Evolutionary conservation across 1,140 invertebrate species (phyloP).

Genomic region (Hycleus phaleratus): DNA sequence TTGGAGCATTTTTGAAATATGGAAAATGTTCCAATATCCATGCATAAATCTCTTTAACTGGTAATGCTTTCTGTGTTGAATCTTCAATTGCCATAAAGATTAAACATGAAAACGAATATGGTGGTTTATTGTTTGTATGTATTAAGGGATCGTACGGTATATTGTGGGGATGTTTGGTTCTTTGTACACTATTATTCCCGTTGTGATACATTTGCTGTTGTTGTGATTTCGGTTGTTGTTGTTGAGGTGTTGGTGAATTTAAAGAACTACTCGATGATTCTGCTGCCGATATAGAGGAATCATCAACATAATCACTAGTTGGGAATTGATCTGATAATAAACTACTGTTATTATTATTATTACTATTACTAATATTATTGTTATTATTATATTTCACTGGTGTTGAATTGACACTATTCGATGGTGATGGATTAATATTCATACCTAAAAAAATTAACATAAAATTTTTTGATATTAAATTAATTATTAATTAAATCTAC

Average conservation of each 20-base stretch:
- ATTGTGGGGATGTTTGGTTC: constrained; percentile 62
- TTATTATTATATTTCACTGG: constrained; percentile 30
- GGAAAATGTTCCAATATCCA: constrained; percentile 97
- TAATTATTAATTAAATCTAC: constrained; percentile 40
- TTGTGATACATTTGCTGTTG: constrained; percentile 3
- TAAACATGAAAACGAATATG: constrained; percentile 90
- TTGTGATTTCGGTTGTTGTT: constrained; percentile 6
- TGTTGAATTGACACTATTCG: constrained; percentile 33
- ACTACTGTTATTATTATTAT: constrained; percentile 10
- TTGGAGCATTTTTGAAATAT: constrained; percentile 92
- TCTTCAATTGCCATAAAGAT: constrained; percentile 98
- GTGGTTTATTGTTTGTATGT: constrained; percentile 82
- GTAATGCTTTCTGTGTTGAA: constrained; percentile 76
- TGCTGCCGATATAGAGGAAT: constrained; percentile 38
- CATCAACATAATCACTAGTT: constrained; percentile 41
- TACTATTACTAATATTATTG: constrained; percentile 6
- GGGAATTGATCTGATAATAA: constrained; percentile 35
- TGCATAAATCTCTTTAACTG: constrained; percentile 96
- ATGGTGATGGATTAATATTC: constrained; percentile 38
- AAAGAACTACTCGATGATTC: constrained; percentile 37
- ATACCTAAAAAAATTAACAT: constrained; percentile 23
- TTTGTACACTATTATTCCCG: constrained; percentile 23
- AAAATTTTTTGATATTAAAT: background rate
- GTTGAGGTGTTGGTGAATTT: constrained; percentile 30
- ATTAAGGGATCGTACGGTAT: constrained; percentile 69